Percentiles rank a stretch among this genome's conserved stretches.
Evolutionary conservation across 2,888 invertebrate genomes (phyloP).

Genomic region (Pollenia amentaria): DNA sequence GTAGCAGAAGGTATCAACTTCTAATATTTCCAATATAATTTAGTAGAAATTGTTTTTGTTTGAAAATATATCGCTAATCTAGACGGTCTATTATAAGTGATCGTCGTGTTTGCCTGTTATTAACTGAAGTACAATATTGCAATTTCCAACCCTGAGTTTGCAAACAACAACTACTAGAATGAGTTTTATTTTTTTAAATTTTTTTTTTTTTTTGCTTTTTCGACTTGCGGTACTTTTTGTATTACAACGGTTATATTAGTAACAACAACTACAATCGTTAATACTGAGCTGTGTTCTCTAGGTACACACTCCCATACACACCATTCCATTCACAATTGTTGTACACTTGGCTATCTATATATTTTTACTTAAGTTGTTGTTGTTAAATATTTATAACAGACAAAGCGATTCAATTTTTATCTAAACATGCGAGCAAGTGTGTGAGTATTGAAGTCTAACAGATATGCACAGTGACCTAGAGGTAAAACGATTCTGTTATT

Average conservation of each 20-base stretch:
- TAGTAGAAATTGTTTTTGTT: too few relatives aligned
- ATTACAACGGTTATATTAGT: constrained; percentile 64
- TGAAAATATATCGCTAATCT: too few relatives aligned
- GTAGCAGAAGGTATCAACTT: too few relatives aligned
- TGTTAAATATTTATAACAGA: constrained; percentile 11
- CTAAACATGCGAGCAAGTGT: background rate
- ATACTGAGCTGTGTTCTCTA: too few relatives aligned
- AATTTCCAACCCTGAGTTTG: background rate
- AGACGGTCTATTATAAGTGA: too few relatives aligned
- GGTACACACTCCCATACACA: background rate
- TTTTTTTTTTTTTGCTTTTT: constrained; percentile 13
- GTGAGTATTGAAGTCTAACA: background rate
- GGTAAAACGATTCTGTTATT: too few relatives aligned
- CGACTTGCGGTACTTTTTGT: constrained; percentile 75
- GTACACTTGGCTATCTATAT: too few relatives aligned
- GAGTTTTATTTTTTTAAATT: constrained; percentile 9
- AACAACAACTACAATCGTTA: constrained; percentile 11
- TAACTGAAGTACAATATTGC: too few relatives aligned
- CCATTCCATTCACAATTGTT: too few relatives aligned
- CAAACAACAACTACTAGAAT: constrained; percentile 30
- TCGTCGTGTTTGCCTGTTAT: too few relatives aligned
- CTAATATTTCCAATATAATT: too few relatives aligned
- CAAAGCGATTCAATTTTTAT: background rate
- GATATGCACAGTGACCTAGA: constrained; percentile 3
- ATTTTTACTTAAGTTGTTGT: too few relatives aligned